A percentile compares a stretch with the other conserved stretches of the same genome.
Evolutionary conservation across 2,113 vertebrate genomes (phyloP).

Genomic region (Lontra canadensis): DNA sequence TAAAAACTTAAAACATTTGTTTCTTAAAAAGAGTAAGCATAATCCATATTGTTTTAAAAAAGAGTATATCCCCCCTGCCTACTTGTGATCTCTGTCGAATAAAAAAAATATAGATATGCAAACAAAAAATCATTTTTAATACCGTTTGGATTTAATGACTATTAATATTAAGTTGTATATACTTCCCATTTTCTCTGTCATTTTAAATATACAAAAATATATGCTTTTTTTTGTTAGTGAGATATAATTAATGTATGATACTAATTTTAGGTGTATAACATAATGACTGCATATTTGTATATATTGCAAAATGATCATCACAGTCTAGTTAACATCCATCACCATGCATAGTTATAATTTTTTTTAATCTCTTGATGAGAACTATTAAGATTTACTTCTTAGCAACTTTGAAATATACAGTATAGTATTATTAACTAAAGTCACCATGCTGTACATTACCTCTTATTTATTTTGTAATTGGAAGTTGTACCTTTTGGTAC

Average conservation of each 20-base stretch:
- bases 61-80: background rate
- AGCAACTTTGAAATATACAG: background rate
- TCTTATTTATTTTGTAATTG: background rate
- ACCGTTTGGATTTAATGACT: background rate
- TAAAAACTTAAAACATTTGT: background rate
- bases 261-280: background rate
- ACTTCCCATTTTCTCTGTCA: background rate
- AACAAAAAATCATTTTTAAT: background rate
- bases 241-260: background rate
- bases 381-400: background rate
- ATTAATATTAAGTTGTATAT: background rate
- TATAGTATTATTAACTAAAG: background rate
- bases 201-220: background rate
- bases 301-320: background rate
- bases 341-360: background rate
- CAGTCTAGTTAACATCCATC: background rate
- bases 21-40: background rate
- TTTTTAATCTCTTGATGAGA: background rate
- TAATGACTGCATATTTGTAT: background rate
- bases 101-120: background rate
- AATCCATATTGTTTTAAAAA: background rate
- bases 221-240: background rate
- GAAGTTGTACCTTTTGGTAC: background rate
- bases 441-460: background rate
- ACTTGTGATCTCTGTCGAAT: too few species aligned